Evolutionary conservation across 1,140 invertebrate species (phyloP), one percentile per base, ranked within the genome.

Genomic region (Drosophila bocqueti): DNA sequence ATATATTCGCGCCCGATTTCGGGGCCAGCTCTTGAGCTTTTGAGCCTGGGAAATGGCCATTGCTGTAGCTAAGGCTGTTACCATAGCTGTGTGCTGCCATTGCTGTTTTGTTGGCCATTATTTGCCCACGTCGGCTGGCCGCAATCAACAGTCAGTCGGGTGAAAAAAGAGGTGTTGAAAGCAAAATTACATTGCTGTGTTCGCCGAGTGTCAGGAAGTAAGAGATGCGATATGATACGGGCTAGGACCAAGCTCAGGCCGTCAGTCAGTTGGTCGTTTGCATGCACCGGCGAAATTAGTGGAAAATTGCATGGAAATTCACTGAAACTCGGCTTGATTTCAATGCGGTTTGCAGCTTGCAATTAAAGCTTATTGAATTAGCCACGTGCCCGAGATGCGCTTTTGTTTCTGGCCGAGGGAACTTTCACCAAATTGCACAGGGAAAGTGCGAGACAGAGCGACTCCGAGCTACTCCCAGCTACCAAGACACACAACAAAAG

Each of bases 1-100:
- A 90, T 90, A 90, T 90, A 90, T 90, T 90, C 86, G 85, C 85
- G 85, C 86, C 85, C 85, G 86, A 90, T 90, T 90, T 90, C 45
- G 85, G 84, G 80, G 68, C 83, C 78, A 81, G 52, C 52, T 63
- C 54, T 15, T 36, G 55, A 81, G 58, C 52, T 46, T 49, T n/a
- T 42, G 55, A 87, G 84, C 84, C 84, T 87, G 84, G 84, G 85
- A 87, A 87, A 84, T 57, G 34, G 54, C 15, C 52, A 16, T 4
- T 15, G 52, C 31, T 16, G 18, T 54, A 5, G 31, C 47, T 4
- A 10, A 16, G 2, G 83, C 73, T 68, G 78, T 83, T 68, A 2
- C 24, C 15, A 49, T 49, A 4, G 72, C 59, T 42, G 11, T 15
- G 46, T 47, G 21, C 40, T 40, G 60, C 58, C 68, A 60, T 64